Conservation (phyloP, 2,888 invertebrate genomes). For the Thecocarcelia acutangulata region DNA sequence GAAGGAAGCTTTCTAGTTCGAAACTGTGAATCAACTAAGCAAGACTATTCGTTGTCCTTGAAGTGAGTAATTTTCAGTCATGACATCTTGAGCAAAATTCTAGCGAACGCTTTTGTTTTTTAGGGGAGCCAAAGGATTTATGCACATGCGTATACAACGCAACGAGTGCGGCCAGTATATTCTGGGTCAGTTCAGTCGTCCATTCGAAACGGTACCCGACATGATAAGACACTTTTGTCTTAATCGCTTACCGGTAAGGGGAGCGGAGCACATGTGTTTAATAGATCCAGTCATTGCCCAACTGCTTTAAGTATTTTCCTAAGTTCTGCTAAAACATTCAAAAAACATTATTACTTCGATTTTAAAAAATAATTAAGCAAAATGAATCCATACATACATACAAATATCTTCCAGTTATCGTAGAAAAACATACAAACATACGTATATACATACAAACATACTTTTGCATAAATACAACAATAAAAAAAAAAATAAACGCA, state of each 20-base stretch:
- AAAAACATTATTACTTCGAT: no score
- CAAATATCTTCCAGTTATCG: neutral
- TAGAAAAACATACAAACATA: slow-evolving; percentile 5
- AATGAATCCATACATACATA: slow-evolving; percentile 35
- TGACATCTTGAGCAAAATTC: neutral
- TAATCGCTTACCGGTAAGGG: slow-evolving; percentile 95
- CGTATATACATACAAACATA: slow-evolving; percentile 44
- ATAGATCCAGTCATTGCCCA: slow-evolving; percentile 95
- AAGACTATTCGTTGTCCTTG: slow-evolving; percentile 95
- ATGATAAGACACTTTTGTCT: slow-evolving; percentile 96
- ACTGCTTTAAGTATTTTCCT: slow-evolving; percentile 83
- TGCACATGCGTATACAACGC: slow-evolving; percentile 97
- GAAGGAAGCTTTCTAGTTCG: slow-evolving; percentile 97
- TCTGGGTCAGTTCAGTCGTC: slow-evolving; percentile 95
- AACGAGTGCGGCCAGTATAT: slow-evolving; percentile 91
- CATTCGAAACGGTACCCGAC: slow-evolving; percentile 95
- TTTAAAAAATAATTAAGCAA: neutral
- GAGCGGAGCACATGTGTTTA: slow-evolving; percentile 97
- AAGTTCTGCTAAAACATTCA: neutral
- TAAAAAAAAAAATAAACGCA: slow-evolving; percentile 53
- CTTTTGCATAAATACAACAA: slow-evolving; percentile 38
- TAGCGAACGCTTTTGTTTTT: slow-evolving; percentile 1
- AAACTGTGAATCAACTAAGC: slow-evolving; percentile 95
- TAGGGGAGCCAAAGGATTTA: slow-evolving; percentile 96
- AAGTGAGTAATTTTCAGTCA: no score